Base-by-base conservation (phyloP, 2,888 invertebrate genomes). In the Baronia brevicornis region DNA sequence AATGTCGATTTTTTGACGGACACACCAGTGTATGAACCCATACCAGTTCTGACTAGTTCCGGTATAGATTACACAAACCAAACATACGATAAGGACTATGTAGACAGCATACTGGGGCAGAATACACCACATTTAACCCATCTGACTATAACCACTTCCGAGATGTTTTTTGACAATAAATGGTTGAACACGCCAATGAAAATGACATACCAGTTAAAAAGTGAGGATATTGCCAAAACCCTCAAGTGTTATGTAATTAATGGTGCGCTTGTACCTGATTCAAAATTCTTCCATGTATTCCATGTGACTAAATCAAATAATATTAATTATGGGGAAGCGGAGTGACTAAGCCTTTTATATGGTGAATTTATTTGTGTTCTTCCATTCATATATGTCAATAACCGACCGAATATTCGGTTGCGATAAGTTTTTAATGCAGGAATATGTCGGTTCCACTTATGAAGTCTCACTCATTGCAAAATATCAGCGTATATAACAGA, bases 21-120 rank as follows among this genome's bases (percentile, higher is more conserved):
- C 1, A 13, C 54, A 0, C 73, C 72, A 0, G 53, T 60, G 5
- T 79, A 73, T 51, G 33, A 38, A 0, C 71, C 73, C 0, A 36
- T 36, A 0, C 80, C 80, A 0, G 36, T 57, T 0, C 28, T 67
- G 0, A 63, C 66, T 0, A 36, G 40, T 0, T 51, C 52, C 0
- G 78, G 79, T 0, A 72, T 80, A 1, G 82, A 82, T 19, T 82
- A 66, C 29, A 80, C 80, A 0, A 54, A 68, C 24, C 54, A 51
- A 10, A 23, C 26, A 0, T 70, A 77, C 7, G 53, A 72, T 5
- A 60, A 63, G 1, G 32, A 54, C 0, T 79, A 74, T 3, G 59
- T 77, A 0, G 58, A 68, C 0, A 48, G 40, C 0, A n/a, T 77
- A 0, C 23, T 82, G 0, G 80, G 80, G 0, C 71, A 79, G 0